A percentile compares a stretch with the other conserved stretches of the same genome.
Evolutionary conservation across 1,140 invertebrate species (phyloP).

Genomic region (Rhagoletis zephyria): DNA sequence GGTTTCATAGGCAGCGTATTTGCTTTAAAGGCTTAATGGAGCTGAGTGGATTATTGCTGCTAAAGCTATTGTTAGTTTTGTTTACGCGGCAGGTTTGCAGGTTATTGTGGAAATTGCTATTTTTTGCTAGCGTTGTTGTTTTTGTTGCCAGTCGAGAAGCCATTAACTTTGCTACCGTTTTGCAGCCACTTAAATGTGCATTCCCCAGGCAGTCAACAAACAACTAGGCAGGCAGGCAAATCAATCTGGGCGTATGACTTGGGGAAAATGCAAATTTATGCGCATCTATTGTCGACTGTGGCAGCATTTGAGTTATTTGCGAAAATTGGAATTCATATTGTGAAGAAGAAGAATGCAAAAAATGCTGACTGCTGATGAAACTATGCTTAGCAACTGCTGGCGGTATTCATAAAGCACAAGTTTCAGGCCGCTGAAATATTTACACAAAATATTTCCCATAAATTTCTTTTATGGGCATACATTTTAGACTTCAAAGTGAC

Average conservation of each 20-base stretch:
- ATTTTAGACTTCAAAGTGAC: not conserved
- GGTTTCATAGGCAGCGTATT: not conserved
- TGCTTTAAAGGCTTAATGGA: not conserved
- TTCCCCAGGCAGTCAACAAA: not conserved
- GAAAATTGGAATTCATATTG: not conserved
- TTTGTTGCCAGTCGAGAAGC: not conserved
- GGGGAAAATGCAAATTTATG: slow-evolving; percentile 39
- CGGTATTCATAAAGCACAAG: not conserved
- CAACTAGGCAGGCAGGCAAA: not conserved
- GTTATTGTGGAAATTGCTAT: not conserved
- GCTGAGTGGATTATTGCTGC: not conserved
- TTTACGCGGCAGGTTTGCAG: not conserved
- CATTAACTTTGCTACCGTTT: slow-evolving; percentile 24
- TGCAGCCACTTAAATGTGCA: slow-evolving; percentile 1
- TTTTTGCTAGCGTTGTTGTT: not conserved
- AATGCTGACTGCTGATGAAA: not conserved
- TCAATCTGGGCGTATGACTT: not conserved
- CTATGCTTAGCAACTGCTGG: not conserved
- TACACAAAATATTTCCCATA: not conserved
- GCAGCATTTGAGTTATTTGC: not conserved
- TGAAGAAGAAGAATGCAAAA: not conserved
- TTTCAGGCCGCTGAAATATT: not conserved
- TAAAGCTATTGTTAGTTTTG: not conserved
- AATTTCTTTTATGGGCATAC: not conserved
- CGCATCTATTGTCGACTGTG: not conserved